Base-by-base conservation (phyloP, 1,140 invertebrate species). In the Drosophila pandora region DNA sequence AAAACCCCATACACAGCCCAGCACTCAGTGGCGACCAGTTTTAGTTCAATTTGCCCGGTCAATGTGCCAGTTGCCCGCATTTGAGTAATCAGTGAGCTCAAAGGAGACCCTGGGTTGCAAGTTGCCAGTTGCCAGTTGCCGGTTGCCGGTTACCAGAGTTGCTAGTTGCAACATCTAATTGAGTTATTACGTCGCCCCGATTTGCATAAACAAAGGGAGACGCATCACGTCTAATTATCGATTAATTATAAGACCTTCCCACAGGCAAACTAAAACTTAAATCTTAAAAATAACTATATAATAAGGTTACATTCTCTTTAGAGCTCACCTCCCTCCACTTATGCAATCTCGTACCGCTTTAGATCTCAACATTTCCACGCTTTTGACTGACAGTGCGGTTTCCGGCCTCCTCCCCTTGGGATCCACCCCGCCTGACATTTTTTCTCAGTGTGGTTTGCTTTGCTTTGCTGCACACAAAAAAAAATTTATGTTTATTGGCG, bases 401-500 rank as follows among this genome's bases (percentile, higher is more conserved):
- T 85, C 82, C 82, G 82, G 82, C 76, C 45, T 69, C 60, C 50
- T 59, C 48, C 13, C 25, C 13, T 34, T 6, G 23, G 17, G 43
- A 23, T n/a, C 13, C 50, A 10, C 30, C 54, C 61, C 45, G 34
- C 43, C 3, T 32, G 6, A 22, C 2, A 9, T 22, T 47, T 47
- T 22, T 47, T 21, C 43, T 47, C 43, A 37, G 34, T 47, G 67
- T 34, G 70, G 48, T 65, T 60, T 69, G 79, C 67, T 81, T 82
- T 88, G 80, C 75, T 83, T 83, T 85, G 70, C 62, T 87, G 82
- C 79, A 82, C 82, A 87, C 78, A 37, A 37, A 37, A 58, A 87
- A 87, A 74, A 88, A 87, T 88, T 87, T 87, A 87, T 87, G 83
- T 87, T 87, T 88, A 87, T 87, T 87, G 82, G 79, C 82, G 82